A percentile compares a stretch with the other conserved stretches of the same genome.
Conservation (phyloP, 2,113 vertebrate genomes). For the Leptodactylus fuscus region DNA sequence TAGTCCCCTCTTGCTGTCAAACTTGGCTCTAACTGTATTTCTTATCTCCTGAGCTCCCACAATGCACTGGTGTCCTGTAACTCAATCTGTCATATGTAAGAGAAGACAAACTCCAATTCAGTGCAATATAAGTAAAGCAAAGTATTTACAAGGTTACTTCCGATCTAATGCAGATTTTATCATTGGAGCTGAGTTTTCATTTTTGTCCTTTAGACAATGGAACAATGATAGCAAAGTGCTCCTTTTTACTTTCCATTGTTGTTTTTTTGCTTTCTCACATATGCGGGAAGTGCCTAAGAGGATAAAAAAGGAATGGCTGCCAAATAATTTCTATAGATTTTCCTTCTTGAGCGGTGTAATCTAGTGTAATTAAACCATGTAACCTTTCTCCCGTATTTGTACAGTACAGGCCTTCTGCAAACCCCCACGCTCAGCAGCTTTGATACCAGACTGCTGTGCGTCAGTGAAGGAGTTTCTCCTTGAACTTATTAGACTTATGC, state of each 20-base stretch:
- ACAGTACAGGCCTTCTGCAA: constrained; percentile 9
- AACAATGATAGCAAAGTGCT: neutral
- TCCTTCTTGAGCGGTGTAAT: neutral
- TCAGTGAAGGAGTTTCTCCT: constrained; percentile 26
- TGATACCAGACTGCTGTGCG: neutral
- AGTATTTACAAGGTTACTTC: neutral
- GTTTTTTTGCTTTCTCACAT: neutral
- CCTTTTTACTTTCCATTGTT: neutral
- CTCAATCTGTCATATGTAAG: too few relatives aligned
- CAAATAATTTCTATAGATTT: neutral
- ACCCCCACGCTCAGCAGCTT: neutral
- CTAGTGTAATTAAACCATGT: neutral
- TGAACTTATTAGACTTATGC: neutral
- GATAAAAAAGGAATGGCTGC: neutral
- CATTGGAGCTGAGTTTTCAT: neutral
- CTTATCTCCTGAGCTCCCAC: too few relatives aligned
- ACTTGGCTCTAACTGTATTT: too few relatives aligned
- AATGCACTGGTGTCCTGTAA: too few relatives aligned
- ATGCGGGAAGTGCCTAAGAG: neutral
- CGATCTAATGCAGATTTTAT: neutral
- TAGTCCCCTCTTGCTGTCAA: too few relatives aligned
- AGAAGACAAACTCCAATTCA: too few relatives aligned
- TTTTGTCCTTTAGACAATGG: neutral
- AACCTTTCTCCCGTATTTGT: constrained; percentile 35
- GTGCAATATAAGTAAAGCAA: neutral